Conservation (phyloP, 2,797 vertebrate species). For the Takifugu rubripes region DNA sequence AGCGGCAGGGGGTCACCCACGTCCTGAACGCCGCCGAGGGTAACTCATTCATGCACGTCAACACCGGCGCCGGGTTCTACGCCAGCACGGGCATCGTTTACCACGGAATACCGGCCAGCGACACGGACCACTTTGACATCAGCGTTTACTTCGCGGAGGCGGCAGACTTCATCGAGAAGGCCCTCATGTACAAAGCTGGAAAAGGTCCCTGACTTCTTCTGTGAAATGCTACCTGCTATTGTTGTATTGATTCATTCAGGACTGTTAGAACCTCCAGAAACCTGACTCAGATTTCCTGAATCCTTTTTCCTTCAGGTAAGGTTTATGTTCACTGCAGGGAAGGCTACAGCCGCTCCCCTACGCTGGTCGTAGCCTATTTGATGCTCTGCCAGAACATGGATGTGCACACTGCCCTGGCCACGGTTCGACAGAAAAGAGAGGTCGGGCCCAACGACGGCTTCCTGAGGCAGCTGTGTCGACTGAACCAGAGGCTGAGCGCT, state of each 20-base stretch:
- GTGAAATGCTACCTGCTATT: neutral
- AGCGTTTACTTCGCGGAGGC: conserved; percentile 90
- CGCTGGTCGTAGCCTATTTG: conserved; percentile 89
- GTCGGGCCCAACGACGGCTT: conserved; percentile 96
- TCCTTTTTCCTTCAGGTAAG: conserved; percentile 70
- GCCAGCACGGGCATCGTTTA: conserved; percentile 83
- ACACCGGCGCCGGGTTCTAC: conserved; percentile 88
- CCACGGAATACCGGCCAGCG: conserved; percentile 89
- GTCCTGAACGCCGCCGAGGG: conserved; percentile 92
- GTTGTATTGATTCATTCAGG: neutral
- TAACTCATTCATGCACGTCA: conserved; percentile 94
- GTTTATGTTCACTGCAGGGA: conserved; percentile 94
- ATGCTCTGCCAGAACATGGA: conserved; percentile 88
- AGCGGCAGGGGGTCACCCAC: conserved; percentile 87
- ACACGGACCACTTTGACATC: conserved; percentile 90
- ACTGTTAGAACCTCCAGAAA: no score
- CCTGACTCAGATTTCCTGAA: neutral
- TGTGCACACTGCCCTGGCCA: conserved; percentile 78
- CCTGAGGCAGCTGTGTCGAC: conserved; percentile 87
- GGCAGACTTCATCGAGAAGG: conserved; percentile 88
- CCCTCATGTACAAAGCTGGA: conserved; percentile 84
- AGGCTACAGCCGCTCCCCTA: conserved; percentile 94
- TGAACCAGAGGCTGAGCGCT: conserved; percentile 77
- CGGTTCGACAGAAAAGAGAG: conserved; percentile 84
- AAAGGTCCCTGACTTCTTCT: conserved; percentile 60